Conservation (phyloP, 1,140 invertebrate genomes). For the Halesus radiatus region DNA sequence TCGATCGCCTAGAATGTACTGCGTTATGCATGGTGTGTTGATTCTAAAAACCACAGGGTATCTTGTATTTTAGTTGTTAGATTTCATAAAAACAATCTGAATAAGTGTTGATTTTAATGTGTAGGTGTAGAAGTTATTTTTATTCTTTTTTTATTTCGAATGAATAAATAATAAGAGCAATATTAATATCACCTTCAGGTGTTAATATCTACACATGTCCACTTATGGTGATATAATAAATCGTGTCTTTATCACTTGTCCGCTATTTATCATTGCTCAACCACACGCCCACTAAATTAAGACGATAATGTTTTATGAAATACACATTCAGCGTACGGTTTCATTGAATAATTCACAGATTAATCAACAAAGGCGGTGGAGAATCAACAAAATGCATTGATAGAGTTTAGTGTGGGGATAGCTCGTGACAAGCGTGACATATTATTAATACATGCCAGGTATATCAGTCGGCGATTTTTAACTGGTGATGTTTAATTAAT, state of each 20-base stretch:
- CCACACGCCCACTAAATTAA: slow-evolving; percentile 1
- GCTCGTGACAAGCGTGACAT: no score
- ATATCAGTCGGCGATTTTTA: no score
- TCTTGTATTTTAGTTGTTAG: neutral
- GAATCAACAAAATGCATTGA: no score
- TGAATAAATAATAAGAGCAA: slow-evolving; percentile 6
- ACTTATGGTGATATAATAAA: slow-evolving; percentile 17
- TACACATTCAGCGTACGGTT: neutral
- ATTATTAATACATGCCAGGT: no score
- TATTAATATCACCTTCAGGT: slow-evolving; percentile 21
- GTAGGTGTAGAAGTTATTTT: no score
- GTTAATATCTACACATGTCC: neutral
- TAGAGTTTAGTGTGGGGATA: no score
- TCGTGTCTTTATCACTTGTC: neutral
- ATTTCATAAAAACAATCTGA: neutral
- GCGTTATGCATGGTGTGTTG: neutral
- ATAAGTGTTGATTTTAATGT: neutral
- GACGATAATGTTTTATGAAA: slow-evolving; percentile 7
- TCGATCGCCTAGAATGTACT: no score
- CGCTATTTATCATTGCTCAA: neutral
- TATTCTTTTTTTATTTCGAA: no score
- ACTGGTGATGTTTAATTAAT: no score
- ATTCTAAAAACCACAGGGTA: neutral
- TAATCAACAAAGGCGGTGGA: neutral
- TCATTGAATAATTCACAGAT: slow-evolving; percentile 17